Conservation (phyloP, 30 jellyfish, hydroid and myxozoan genomes). For the Hydractinia echinata region DNA sequence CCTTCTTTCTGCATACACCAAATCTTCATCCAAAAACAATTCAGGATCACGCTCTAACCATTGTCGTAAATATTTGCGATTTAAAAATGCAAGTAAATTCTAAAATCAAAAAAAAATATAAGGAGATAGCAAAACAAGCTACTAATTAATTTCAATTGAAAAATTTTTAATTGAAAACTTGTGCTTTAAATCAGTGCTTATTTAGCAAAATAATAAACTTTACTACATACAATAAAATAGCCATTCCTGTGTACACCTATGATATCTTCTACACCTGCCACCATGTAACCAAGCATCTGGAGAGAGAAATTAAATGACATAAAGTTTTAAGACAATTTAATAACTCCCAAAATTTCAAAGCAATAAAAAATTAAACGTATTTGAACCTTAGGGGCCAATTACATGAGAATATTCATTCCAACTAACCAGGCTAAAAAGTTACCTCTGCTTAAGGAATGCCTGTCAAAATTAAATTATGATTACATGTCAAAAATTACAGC, state of each 20-base stretch:
- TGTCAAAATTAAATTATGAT: no score
- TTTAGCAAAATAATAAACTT: background rate
- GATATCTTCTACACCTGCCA: constrained; percentile 89
- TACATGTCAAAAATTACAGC: no score
- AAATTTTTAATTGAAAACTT: background rate
- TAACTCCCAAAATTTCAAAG: no score
- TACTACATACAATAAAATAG: constrained; percentile 65
- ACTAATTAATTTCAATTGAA: background rate
- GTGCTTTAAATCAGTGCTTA: background rate
- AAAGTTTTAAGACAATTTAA: no score
- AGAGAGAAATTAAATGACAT: background rate
- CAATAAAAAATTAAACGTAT: no score
- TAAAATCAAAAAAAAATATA: constrained; percentile 8
- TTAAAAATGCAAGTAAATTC: constrained; percentile 52
- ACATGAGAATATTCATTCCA: no score
- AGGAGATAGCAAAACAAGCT: background rate
- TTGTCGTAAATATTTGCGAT: constrained; percentile 54
- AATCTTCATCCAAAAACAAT: constrained; percentile 63
- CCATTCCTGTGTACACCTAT: constrained; percentile 89
- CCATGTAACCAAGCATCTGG: constrained; percentile 77
- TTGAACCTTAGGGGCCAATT: no score
- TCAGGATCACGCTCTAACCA: constrained; percentile 87
- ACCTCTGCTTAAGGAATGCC: no score
- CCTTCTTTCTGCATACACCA: constrained; percentile 53
- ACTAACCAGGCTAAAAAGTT: no score